Base-by-base conservation (phyloP, 2,113 vertebrate genomes). In the Micromys minutus region DNA sequence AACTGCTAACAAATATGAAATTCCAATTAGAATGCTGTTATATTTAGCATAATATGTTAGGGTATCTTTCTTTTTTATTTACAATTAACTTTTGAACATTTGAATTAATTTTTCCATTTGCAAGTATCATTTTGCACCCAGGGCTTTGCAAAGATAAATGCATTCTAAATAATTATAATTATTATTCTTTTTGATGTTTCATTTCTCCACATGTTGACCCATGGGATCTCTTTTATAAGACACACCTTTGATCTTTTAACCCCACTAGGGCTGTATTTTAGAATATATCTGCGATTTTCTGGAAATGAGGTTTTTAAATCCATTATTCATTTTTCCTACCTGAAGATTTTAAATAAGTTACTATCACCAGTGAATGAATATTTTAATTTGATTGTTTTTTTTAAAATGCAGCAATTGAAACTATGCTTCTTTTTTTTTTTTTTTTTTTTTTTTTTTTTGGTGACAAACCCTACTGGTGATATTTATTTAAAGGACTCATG, bases 171-270 rank as follows among this genome's bases (percentile, higher is more conserved):
- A 67, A 81, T 87, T 94, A 2, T 93, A 91, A 85, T 96, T 95
- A 95, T 90, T 72, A 76, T 92, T 86, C 63, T 50, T 87, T 96
- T 91, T 95, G 83, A 96, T 95, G 83, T 95, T 96, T 92, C 4
- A 85, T 15, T 86, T 42, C 91, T 92, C 95, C 47, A 72, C 59
- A 93, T 57, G 39, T 77, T 97, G 87, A 36, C 61, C 26, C 74
- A 36, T 95, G 67, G 36, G 79, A 93, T 21, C 19, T 92, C 39
- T 92, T 94, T 83, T 79, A 93, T 83, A 91, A 42, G 39, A 36
- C n/a, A 95, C 1, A 39, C 26, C 67, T 97, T 97, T 97, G 74
- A 95, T 93, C 72, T 96, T 96, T 94, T 83, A 95, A 79, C 67
- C 69, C 42, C 61, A 93, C 24, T 89, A 3, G 74, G 87, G 57